Evolutionary conservation across 53 echinoderm and acorn worm genomes (phyloP), one percentile per base, ranked within the genome.

Genomic region (Zoroaster sp.): DNA sequence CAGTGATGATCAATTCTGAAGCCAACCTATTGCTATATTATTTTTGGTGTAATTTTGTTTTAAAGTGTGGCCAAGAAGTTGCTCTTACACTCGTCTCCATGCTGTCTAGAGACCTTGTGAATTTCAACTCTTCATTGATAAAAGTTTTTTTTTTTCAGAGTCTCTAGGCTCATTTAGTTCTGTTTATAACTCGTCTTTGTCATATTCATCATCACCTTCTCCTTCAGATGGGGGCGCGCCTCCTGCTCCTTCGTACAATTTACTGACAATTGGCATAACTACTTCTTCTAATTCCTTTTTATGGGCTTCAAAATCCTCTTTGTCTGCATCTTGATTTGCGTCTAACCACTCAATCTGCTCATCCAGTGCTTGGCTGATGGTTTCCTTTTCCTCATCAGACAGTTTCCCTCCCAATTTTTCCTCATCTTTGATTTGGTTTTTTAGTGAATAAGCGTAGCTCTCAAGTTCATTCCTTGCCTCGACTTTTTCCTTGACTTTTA

Each of bases 261-360:
- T 97, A 92, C 93, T 91, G 77, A 97, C 92, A 75, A 97, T 97
- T 6, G 98, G 95, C 51, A 91, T 82, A 14, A 94, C 95, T 23
- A 95, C 68, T 14, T 90, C 94, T 89, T 97, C 98, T 49, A 97
- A 81, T 87, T 92, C 93, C 82, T 97, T 97, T 91, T 97, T 97
- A 83, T 97, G 98, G 55, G 94, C 89, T 73, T 95, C 82, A 88
- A 80, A 97, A 0, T 97, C 98, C 77, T 95, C 95, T 25, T 92
- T 97, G 6, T 97, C 98, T 42, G 95, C 98, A 80, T 97, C 98
- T 47, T 90, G 94, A 69, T 97, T 97, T 13, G 92, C 98, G 34
- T 97, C 98, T 32, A 97, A 82, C 98, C 98, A 97, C 49, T 97
- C 95, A 25, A 97, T 95, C 28, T 97, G 92, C 79, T 97, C 95